Base-by-base conservation (phyloP, 2,113 vertebrate genomes). In the Sturnus vulgaris region DNA sequence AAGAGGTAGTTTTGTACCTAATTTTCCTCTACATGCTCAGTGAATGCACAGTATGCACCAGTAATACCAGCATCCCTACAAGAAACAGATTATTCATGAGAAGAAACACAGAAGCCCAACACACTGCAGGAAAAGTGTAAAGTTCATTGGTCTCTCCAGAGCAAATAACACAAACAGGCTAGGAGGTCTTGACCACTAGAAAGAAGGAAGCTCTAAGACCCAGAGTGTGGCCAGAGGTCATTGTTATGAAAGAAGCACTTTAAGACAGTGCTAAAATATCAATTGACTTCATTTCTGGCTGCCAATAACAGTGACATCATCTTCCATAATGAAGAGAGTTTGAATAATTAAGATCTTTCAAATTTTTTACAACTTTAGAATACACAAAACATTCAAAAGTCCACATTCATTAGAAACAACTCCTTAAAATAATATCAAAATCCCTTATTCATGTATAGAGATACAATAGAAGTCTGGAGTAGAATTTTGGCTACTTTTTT, bases 401-500 rank as follows among this genome's bases (percentile, higher is more conserved):
- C 27, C 21, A n/a, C 3, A 9, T 6, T n/a, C 22, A 24, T 4
- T 52, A 20, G 6, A 79, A 87, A 28, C 0, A 9, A 31, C 2
- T 3, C 5, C 15, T 10, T 1, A 8, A 44, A 59, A 44, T 30
- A 30, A 23, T 28, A 21, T 72, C 15, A 57, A 61, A 86, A 70
- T 22, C 17, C 30, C 47, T 82, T 60, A 86, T 91, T 86, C 30
- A 77, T 49, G 14, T 70, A 44, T 22, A 77, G 25, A 86, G 21
- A 55, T 82, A 70, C 5, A 56, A 8, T 39, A 63, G 68, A 90
- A 86, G 3, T 33, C 6, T 24, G 33, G 68, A 83, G 65, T 46
- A 77, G 53, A 95, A 92, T 86, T 76, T 46, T 46, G 37, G 18
- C 31, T 52, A 52, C 66, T 90, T 95, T 89, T 76, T 72, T 66